Evolutionary conservation across 2,888 invertebrate genomes (phyloP).

Genomic region (Therioaphis trifolii): DNA sequence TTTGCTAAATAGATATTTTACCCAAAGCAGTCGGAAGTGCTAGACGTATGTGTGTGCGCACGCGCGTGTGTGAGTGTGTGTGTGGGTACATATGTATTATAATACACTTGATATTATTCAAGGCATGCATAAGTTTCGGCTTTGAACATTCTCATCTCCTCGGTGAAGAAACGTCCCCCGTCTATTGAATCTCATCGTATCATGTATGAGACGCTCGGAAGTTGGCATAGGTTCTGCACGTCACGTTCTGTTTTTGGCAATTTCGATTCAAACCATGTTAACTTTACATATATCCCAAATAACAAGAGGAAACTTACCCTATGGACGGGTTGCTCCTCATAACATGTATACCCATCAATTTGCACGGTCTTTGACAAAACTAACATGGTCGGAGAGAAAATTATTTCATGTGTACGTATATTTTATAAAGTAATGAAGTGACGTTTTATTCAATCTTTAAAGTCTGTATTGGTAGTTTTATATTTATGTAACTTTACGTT

Average conservation of each 20-base stretch:
- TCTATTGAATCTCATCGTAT: conserved; percentile 40
- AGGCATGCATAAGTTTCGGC: conserved; percentile 54
- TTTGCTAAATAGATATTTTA: conserved; percentile 43
- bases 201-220: conserved; percentile 22
- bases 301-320: conserved; percentile 24
- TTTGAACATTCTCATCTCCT: conserved; percentile 35
- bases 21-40: conserved; percentile 44
- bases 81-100: conserved; percentile 26
- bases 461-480: no score
- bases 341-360: conserved; percentile 3
- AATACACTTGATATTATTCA: conserved; percentile 52
- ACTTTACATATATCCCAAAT: conserved; percentile 45
- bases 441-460: no score
- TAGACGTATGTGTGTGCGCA: conserved; percentile 2
- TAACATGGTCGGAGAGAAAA: background rate
- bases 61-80: background rate
- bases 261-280: conserved; percentile 46
- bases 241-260: conserved; percentile 55
- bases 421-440: no score
- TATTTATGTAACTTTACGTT: no score
- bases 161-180: conserved; percentile 25
- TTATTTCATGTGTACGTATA: no score
- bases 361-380: background rate
- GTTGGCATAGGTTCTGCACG: conserved; percentile 40
- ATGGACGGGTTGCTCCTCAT: background rate